These are phyloP conservation scores for Zaprionus lachaisei DNA, from an alignment of 1,140 invertebrate species.

Conservation along the genomic window DNA sequence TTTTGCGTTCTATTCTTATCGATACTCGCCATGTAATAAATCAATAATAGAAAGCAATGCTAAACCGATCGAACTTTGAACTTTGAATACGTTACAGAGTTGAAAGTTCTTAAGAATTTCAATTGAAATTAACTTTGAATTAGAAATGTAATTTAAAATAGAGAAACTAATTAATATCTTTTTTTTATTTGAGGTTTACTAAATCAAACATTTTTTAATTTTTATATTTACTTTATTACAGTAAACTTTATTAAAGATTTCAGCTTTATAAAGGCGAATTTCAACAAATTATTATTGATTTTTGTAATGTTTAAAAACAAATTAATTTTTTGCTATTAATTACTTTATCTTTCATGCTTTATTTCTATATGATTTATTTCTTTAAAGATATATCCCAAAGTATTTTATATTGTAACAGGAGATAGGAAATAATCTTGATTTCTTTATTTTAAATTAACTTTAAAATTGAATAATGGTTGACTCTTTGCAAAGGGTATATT, in stretches of 20 bases:
- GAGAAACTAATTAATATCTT: background rate
- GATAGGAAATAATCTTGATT: too few species aligned
- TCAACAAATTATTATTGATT: background rate
- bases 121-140: background rate
- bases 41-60: background rate
- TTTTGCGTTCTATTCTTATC: conserved; percentile 10
- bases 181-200: too few species aligned
- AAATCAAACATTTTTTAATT: background rate
- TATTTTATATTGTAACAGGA: too few species aligned
- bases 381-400: too few species aligned
- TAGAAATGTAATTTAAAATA: background rate
- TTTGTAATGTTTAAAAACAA: background rate
- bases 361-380: too few species aligned
- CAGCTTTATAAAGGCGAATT: background rate
- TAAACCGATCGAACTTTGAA: background rate
- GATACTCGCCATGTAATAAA: background rate
- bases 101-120: background rate
- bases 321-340: too few species aligned
- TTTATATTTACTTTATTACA: background rate
- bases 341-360: too few species aligned
- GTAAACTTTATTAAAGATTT: background rate
- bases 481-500: too few species aligned
- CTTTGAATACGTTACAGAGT: background rate
- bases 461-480: too few species aligned
- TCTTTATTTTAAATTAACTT: too few species aligned